Percentiles rank a stretch among this genome's conserved stretches.
Evolutionary conservation across 2,113 vertebrate species (phyloP).

Genomic region (Brevimyrus niger): DNA sequence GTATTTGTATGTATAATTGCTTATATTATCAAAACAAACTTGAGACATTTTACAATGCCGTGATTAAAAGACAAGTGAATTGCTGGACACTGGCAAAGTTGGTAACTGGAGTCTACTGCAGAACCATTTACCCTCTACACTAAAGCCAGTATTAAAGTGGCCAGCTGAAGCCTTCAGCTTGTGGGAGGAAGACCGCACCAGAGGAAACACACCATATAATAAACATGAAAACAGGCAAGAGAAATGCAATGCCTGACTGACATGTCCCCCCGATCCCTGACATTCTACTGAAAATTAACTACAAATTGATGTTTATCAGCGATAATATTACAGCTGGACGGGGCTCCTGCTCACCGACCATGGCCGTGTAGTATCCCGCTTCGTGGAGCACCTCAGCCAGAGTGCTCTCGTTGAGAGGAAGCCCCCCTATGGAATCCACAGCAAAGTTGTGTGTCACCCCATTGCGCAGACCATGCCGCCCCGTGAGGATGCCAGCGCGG

Average conservation of each 20-base stretch:
- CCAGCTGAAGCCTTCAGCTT: not conserved
- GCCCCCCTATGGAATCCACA: slow-evolving; percentile 67
- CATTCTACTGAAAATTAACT: not conserved
- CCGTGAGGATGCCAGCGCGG: slow-evolving; percentile 82
- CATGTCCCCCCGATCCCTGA: not conserved
- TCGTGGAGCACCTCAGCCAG: slow-evolving; percentile 70
- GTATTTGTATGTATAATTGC: not conserved
- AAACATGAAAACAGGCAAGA: not conserved
- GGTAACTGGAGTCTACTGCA: not conserved
- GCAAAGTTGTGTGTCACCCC: slow-evolving; percentile 93
- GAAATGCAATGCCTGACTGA: not conserved
- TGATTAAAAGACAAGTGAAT: not conserved
- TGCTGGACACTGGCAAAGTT: not conserved
- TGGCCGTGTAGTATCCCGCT: slow-evolving; percentile 77
- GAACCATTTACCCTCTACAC: not conserved
- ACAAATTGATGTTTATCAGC: not conserved
- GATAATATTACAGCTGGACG: not conserved
- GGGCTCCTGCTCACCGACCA: slow-evolving; percentile 65
- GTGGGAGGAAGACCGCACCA: not conserved
- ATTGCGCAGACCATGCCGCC: slow-evolving; percentile 77
- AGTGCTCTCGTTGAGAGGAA: slow-evolving; percentile 84
- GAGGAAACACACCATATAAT: not conserved
- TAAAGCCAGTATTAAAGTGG: not conserved
- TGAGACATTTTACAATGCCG: not conserved
- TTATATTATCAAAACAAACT: not conserved